A percentile compares a stretch with the other conserved stretches of the same genome.
These are phyloP conservation scores for Labeo rohita DNA, from an alignment of 2,113 vertebrate species.

Conservation along the genomic window DNA sequence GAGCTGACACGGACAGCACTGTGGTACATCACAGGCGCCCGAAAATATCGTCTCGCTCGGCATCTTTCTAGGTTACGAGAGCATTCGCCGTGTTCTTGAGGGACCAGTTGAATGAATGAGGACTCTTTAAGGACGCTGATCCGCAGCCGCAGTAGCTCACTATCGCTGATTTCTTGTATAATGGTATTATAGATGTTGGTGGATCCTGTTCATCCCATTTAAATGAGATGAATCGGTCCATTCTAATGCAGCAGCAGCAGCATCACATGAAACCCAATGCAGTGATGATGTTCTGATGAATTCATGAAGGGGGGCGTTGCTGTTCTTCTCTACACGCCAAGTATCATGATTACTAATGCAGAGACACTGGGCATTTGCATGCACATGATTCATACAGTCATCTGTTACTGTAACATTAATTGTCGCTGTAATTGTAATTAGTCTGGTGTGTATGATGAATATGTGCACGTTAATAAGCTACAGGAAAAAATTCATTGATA, in stretches of 20 bases:
- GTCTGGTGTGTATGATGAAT: background rate
- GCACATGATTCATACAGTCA: background rate
- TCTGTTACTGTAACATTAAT: background rate
- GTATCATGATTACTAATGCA: background rate
- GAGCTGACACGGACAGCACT: background rate
- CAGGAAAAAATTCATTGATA: background rate
- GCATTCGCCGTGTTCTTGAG: background rate
- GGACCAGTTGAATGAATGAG: constrained; percentile 52
- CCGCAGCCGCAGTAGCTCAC: background rate
- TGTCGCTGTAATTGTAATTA: background rate
- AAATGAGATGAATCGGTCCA: background rate
- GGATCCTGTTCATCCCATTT: background rate
- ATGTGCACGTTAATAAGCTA: background rate
- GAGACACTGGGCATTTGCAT: background rate
- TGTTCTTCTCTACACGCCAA: background rate
- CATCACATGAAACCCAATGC: background rate
- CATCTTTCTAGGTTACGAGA: background rate
- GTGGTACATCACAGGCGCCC: background rate
- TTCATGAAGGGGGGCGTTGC: constrained; percentile 38
- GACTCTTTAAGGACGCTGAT: constrained; percentile 5
- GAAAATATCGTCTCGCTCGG: background rate
- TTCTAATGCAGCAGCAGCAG: background rate
- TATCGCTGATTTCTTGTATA: background rate
- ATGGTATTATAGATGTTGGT: background rate
- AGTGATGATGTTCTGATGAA: constrained; percentile 13